phyloP scores from a whole-genome alignment of 1,140 invertebrate species.

The Amphibalanus amphitrite region DNA sequence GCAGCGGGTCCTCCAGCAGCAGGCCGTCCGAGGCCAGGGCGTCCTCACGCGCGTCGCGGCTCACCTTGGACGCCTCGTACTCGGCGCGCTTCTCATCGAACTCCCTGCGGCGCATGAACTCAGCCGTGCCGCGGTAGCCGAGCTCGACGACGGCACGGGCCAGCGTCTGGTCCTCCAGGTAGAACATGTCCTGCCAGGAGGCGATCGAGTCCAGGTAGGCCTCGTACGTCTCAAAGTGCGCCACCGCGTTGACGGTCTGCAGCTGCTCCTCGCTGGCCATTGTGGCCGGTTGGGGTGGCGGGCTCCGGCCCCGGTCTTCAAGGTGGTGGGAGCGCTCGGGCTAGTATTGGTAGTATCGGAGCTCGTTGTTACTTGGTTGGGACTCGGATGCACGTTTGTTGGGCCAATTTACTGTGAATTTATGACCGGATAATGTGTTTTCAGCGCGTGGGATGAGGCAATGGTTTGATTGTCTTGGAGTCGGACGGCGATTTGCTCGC shows the following conservation, averaged over 20 bases:
- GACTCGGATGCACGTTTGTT: too few species aligned
- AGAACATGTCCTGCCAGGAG: slow-evolving; percentile 44
- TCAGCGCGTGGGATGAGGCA: too few species aligned
- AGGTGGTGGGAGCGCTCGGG: too few species aligned
- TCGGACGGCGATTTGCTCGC: too few species aligned
- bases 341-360: too few species aligned
- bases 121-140: slow-evolving; percentile 39
- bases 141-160: slow-evolving; percentile 39
- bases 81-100: slow-evolving; percentile 32
- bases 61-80: neutral
- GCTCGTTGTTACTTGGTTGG: too few species aligned
- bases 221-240: slow-evolving; percentile 41
- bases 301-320: too few species aligned
- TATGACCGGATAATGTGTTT: too few species aligned
- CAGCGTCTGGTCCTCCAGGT: slow-evolving; percentile 39
- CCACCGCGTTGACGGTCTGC: neutral
- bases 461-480: too few species aligned
- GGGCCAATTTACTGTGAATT: too few species aligned
- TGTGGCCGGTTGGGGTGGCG: too few species aligned
- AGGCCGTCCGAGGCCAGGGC: slow-evolving; percentile 35
- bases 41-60: slow-evolving; percentile 33
- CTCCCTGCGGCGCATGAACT: slow-evolving; percentile 35
- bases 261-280: neutral
- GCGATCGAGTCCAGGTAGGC: slow-evolving; percentile 62
- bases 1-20: slow-evolving; percentile 35